phyloP scores from a whole-genome alignment of 2,888 invertebrate genomes.

The Catocala nupta region DNA sequence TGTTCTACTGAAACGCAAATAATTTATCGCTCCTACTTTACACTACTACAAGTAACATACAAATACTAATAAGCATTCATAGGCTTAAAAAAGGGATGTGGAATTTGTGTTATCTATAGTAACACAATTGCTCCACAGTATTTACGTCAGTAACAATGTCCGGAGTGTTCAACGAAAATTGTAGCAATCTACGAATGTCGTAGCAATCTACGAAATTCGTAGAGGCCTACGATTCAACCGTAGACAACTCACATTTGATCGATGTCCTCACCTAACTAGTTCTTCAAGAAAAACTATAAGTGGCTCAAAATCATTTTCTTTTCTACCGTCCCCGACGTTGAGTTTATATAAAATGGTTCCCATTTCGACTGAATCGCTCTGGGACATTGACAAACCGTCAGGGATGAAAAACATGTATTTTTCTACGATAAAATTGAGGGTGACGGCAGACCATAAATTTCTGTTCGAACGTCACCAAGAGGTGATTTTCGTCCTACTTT shows the following conservation, averaged over 20 bases:
- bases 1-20: too few relatives aligned
- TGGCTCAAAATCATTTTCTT: conserved; percentile 53
- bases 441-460: conserved; percentile 63
- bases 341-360: conserved; percentile 77
- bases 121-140: background rate
- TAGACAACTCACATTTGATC: conserved; percentile 12
- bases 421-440: conserved; percentile 78
- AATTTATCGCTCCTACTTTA: too few relatives aligned
- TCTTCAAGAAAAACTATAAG: conserved; percentile 21
- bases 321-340: conserved; percentile 45
- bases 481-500: conserved; percentile 54
- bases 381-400: conserved; percentile 81
- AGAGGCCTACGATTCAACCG: conserved; percentile 2
- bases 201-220: conserved; percentile 11
- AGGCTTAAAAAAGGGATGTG: too few relatives aligned
- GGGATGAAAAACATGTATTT: conserved; percentile 82
- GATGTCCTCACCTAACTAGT: conserved; percentile 16
- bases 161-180: background rate
- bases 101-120: too few relatives aligned
- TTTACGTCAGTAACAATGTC: background rate
- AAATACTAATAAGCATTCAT: too few relatives aligned
- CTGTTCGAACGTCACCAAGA: conserved; percentile 44
- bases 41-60: too few relatives aligned
- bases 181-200: background rate
- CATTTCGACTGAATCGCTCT: conserved; percentile 74